Evolutionary conservation across 2,113 vertebrate species (phyloP).

Genomic region (Syngnathus floridae): DNA sequence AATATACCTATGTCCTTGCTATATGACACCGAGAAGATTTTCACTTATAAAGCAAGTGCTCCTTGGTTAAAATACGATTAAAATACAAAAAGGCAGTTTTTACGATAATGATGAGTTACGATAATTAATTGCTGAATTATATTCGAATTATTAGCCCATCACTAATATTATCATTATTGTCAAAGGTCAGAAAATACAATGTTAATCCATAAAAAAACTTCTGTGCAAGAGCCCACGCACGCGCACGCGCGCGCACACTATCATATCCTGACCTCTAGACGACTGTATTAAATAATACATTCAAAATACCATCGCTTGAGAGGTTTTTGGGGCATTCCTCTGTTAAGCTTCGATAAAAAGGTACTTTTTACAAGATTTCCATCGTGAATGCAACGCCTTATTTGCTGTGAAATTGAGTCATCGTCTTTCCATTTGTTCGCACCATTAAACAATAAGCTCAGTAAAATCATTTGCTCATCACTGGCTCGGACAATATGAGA

Average conservation of each 20-base stretch:
- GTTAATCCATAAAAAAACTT: no score
- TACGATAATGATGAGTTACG: neutral
- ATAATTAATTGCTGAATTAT: neutral
- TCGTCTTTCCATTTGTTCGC: constrained; percentile 53
- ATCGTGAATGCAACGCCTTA: constrained; percentile 56
- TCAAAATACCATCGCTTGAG: constrained; percentile 44
- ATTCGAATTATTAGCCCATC: neutral
- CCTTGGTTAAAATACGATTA: neutral
- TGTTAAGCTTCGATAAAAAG: constrained; percentile 64
- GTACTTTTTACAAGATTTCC: constrained; percentile 48
- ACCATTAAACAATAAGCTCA: constrained; percentile 62
- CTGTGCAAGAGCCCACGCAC: no score
- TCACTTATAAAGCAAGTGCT: neutral
- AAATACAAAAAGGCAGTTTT: neutral
- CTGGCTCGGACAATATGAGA: constrained; percentile 56
- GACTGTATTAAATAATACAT: constrained; percentile 42
- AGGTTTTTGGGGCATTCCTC: constrained; percentile 36
- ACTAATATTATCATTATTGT: neutral
- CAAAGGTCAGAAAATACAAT: no score
- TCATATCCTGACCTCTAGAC: constrained; percentile 54
- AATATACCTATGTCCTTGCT: neutral
- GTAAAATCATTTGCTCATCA: constrained; percentile 62
- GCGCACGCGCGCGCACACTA: neutral
- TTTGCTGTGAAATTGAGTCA: constrained; percentile 62
- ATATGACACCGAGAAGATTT: neutral